These are phyloP conservation scores for Pygoscelis antarcticus DNA, from an alignment of 2,113 vertebrate genomes.

Conservation along the genomic window DNA sequence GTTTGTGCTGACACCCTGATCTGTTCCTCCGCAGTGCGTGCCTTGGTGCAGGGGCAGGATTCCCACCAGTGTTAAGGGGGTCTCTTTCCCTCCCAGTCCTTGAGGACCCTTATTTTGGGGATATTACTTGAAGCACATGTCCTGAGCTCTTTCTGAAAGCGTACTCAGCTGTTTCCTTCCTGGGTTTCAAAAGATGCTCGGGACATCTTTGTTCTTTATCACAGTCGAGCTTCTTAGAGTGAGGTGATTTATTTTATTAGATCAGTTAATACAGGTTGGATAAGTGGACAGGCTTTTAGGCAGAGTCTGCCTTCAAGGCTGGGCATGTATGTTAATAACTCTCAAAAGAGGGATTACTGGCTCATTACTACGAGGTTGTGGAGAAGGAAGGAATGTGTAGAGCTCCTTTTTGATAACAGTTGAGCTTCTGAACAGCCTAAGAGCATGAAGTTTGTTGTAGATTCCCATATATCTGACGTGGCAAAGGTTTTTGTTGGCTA, in stretches of 20 bases:
- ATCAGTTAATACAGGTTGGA: accelerated
- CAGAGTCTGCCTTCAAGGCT: background rate
- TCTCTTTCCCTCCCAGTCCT: background rate
- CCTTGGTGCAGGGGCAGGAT: background rate
- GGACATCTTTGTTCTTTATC: background rate
- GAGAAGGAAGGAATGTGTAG: background rate
- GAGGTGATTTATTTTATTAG: background rate
- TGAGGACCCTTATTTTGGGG: background rate
- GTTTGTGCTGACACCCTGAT: background rate
- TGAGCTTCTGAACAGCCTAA: background rate
- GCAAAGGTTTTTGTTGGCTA: background rate
- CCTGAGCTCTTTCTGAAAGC: background rate
- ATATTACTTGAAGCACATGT: background rate
- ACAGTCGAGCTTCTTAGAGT: background rate
- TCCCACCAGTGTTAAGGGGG: background rate
- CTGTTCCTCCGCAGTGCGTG: background rate
- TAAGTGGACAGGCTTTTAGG: background rate
- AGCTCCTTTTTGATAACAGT: background rate
- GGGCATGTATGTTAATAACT: background rate
- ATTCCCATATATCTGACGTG: background rate
- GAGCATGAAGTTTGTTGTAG: background rate
- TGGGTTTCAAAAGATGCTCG: background rate
- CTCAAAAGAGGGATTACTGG: background rate
- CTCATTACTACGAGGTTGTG: background rate
- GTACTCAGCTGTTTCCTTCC: background rate